Evolutionary conservation across 2,113 vertebrate genomes (phyloP), one percentile per base, ranked within the genome.

Genomic region (Tragelaphus imberbis): DNA sequence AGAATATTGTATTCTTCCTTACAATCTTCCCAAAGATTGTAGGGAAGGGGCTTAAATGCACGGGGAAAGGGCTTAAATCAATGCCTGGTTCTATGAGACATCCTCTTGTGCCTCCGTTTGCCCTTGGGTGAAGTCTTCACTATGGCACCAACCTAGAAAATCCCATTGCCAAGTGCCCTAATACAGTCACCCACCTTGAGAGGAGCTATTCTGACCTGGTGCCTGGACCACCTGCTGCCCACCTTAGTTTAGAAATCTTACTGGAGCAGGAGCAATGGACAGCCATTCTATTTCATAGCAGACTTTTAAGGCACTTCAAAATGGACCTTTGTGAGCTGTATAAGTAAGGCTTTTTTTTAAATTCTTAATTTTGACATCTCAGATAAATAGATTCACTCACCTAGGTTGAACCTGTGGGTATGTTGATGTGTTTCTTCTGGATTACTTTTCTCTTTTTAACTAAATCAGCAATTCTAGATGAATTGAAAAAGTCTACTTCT

Each of bases 381-480:
- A 89, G 55, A 56, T 53, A 58, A 59, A 88, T 56, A 47, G 25
- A 0, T 75, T 92, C 65, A 75, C 40, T 63, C 7, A 13, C 15
- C n/a, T 17, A 33, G 30, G 71, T 44, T 79, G n/a, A 63, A 15
- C 49, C 51, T 87, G 44, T 84, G 84, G n/a, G 2, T 61, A 17
- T 49, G 13, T 56, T 87, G 65, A n/a, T 61, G 4, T 55, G 13
- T 68, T 95, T 95, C 40, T 81, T 88, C n/a, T 33, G 25, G 17
- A 33, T 53, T 90, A 44, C 27, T 68, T 93, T 95, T 91, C 19
- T 58, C 33, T 63, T 90, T 65, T 92, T 27, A 75, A 59, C 36
- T 80, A 71, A 63, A 80, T 94, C n/a, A 96, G 56, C 12, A 94
- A 53, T 75, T 90, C 33, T 80, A 92, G 88, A 90, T 63, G n/a